Conservation (phyloP, 2,888 invertebrate genomes). For the Pheosia tremula region DNA sequence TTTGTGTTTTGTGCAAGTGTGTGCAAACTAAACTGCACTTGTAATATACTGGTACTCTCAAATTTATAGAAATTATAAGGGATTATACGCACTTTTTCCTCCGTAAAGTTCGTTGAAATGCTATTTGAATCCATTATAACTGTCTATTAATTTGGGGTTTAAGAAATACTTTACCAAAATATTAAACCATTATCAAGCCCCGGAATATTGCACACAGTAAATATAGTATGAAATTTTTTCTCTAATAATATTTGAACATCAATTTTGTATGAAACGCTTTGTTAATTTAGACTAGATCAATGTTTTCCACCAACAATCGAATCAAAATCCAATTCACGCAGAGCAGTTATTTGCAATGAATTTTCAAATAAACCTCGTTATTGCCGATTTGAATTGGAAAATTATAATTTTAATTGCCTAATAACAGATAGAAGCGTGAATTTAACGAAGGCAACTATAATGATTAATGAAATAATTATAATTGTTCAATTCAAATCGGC, state of each 20-base stretch:
- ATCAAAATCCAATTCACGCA: constrained; percentile 38
- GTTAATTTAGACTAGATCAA: constrained; percentile 11
- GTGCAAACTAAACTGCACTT: too few species aligned
- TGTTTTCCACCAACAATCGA: constrained; percentile 26
- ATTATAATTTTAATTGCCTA: constrained; percentile 38
- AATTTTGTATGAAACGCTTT: constrained; percentile 27
- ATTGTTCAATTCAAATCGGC: too few species aligned
- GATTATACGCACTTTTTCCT: too few species aligned
- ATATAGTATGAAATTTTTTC: not conserved
- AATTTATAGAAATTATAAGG: too few species aligned
- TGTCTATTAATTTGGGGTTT: too few species aligned
- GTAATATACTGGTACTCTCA: too few species aligned
- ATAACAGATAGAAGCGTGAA: constrained; percentile 13
- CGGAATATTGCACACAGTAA: too few species aligned
- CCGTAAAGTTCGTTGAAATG: too few species aligned
- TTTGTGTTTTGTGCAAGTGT: too few species aligned
- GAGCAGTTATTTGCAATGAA: constrained; percentile 37
- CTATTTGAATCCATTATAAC: too few species aligned
- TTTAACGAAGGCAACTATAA: constrained; percentile 1
- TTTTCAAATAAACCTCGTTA: constrained; percentile 42
- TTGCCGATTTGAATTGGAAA: constrained; percentile 30
- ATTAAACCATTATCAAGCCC: too few species aligned
- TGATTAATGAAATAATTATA: not conserved
- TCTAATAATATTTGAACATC: constrained; percentile 13
- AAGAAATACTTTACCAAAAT: too few species aligned